phyloP scores from a whole-genome alignment of 2,113 vertebrate species.

The Macrotus californicus region DNA sequence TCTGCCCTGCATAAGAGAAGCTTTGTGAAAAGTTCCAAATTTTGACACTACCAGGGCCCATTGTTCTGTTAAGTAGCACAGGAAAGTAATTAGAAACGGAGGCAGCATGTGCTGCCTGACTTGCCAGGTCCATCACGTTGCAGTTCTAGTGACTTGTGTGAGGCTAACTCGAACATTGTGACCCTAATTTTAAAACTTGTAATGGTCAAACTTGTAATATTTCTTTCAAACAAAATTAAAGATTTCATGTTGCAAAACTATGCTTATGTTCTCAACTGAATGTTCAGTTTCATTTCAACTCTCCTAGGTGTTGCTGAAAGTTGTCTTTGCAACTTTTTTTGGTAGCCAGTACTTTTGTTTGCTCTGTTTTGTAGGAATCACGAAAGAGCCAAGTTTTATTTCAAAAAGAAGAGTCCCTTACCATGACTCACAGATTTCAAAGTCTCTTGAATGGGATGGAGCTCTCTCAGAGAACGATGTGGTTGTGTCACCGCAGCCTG shows the following conservation, averaged over 20 bases:
- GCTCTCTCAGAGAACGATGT: slow-evolving; percentile 42
- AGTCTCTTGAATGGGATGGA: slow-evolving; percentile 83
- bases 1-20: slow-evolving; percentile 55
- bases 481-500: slow-evolving; percentile 43
- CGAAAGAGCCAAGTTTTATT: slow-evolving; percentile 86
- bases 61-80: slow-evolving; percentile 70
- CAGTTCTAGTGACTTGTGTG: slow-evolving; percentile 2
- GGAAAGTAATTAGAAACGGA: slow-evolving; percentile 68
- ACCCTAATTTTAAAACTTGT: slow-evolving; percentile 37
- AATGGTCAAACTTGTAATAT: background rate
- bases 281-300: slow-evolving; percentile 38
- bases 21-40: slow-evolving; percentile 66
- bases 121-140: background rate
- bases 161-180: slow-evolving; percentile 24
- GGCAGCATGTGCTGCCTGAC: background rate
- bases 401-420: slow-evolving; percentile 86
- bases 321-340: slow-evolving; percentile 4
- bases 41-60: slow-evolving; percentile 39
- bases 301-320: background rate
- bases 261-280: background rate
- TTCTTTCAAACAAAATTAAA: slow-evolving; percentile 24
- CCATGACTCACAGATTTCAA: slow-evolving; percentile 80
- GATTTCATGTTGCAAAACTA: slow-evolving; percentile 32
- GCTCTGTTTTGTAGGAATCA: slow-evolving; percentile 80
- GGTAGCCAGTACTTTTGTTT: background rate